Conservation (phyloP, 2,797 vertebrate genomes). For the Diplodus sargus region DNA sequence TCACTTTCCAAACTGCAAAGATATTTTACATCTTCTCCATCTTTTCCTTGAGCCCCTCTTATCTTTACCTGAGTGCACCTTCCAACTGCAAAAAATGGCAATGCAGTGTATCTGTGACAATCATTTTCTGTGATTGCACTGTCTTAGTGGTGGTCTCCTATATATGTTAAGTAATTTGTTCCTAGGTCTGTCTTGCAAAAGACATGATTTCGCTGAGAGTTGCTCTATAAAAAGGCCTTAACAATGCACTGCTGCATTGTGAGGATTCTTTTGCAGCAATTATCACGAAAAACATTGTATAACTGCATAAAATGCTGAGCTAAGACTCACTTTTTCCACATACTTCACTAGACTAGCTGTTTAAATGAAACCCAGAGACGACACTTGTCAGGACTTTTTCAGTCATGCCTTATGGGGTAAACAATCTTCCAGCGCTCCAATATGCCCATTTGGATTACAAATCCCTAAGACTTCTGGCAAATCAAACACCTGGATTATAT, state of each 20-base stretch:
- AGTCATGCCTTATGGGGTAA: conserved; percentile 45
- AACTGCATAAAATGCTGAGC: conserved; percentile 14
- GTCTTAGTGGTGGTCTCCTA: background rate
- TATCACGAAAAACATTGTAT: background rate
- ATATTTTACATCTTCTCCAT: conserved; percentile 10
- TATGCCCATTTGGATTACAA: conserved; percentile 29
- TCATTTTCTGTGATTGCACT: background rate
- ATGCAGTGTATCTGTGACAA: background rate
- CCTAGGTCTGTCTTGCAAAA: background rate
- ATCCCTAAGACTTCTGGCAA: conserved; percentile 25
- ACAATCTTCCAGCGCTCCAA: conserved; percentile 20
- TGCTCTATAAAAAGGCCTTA: conserved; percentile 5
- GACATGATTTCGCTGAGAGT: background rate
- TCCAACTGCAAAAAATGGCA: background rate
- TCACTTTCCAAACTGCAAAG: conserved; percentile 3
- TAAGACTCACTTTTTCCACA: background rate
- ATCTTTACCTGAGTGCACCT: background rate
- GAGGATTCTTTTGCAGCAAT: conserved; percentile 1
- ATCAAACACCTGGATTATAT: conserved; percentile 31
- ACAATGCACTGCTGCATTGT: conserved; percentile 1
- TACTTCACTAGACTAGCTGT: background rate
- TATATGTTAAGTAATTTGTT: conserved; percentile 9
- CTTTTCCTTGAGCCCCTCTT: background rate
- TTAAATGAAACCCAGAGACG: conserved; percentile 20
- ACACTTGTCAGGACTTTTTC: conserved; percentile 37